Conservation (phyloP, 2,888 invertebrate genomes). For the Merodon equestris region DNA sequence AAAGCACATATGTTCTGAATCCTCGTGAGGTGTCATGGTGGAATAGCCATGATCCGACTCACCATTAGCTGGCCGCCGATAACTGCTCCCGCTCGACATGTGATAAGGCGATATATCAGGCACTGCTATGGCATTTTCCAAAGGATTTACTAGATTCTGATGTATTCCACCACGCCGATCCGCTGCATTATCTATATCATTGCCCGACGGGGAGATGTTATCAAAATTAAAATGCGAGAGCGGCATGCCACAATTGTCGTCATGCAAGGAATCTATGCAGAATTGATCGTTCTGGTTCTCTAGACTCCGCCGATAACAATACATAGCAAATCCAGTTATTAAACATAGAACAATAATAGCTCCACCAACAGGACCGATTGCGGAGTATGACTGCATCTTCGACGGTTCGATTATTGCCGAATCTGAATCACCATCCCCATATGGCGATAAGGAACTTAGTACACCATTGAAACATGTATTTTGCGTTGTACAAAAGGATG, state of each 20-base stretch:
- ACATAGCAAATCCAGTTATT: constrained; percentile 89
- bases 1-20: constrained; percentile 90
- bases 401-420: constrained; percentile 76
- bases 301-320: constrained; percentile 88
- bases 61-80: constrained; percentile 84
- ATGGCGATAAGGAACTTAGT: constrained; percentile 89
- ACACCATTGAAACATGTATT: constrained; percentile 92
- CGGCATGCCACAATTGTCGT: constrained; percentile 82
- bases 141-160: constrained; percentile 84
- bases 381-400: constrained; percentile 82
- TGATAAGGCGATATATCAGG: constrained; percentile 89
- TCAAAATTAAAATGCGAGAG: constrained; percentile 87
- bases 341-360: constrained; percentile 90
- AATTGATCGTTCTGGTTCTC: constrained; percentile 79
- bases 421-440: constrained; percentile 79
- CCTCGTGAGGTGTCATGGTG: constrained; percentile 95
- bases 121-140: constrained; percentile 83
- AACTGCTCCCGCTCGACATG: constrained; percentile 84
- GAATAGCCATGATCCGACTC: constrained; percentile 96
- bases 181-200: constrained; percentile 79
- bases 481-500: constrained; percentile 90
- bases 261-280: constrained; percentile 80
- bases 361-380: constrained; percentile 92
- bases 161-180: constrained; percentile 78
- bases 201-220: constrained; percentile 81